Evolutionary conservation across 1,140 invertebrate species (phyloP), one percentile per base, ranked within the genome.

Genomic region (Scaptomyza hsui): DNA sequence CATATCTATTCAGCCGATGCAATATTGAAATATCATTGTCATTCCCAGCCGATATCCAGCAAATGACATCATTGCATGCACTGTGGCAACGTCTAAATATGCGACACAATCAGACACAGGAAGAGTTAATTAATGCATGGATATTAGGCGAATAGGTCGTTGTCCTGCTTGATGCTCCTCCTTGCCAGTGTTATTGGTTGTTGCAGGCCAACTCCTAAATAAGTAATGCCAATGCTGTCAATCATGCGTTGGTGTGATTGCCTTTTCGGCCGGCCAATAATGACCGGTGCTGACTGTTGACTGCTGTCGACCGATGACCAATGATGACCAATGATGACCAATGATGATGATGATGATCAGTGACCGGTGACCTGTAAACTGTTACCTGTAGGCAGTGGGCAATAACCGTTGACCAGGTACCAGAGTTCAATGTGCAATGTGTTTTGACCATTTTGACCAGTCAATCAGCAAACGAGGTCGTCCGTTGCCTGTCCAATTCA

Each of bases 181-280:
- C 42, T 39, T 26, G 29, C 3, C 4, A 4, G 5, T 19, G 49
- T 13, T 24, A 7, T 21, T 29, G 55, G 19, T 4, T 47, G 41
- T 32, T 3, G 37, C 16, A 5, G n/a, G 45, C 45, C 4, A 13
- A 32, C 12, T 45, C 52, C 42, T 71, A 49, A 71, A 71, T 71
- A 64, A 16, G 61, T 71, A 37, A 68, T 68, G 56, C 15, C 45
- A 51, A 21, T 7, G 37, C 39, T 48, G 65, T 62, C 65, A 69
- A 44, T 69, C 49, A 53, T 45, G 57, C 32, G 21, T 39, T 47
- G 56, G 56, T 69, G 65, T 69, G 65, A 53, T 62, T 69, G 48
- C 57, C 57, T 62, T 69, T 53, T 69, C n/a, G 26, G 26, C 26
- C 26, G 35, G 56, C n/a, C 6, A 21, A 9, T 21, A 18, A 1